phyloP scores from a whole-genome alignment of 2,113 vertebrate species.

The Hippocampus zosterae region DNA sequence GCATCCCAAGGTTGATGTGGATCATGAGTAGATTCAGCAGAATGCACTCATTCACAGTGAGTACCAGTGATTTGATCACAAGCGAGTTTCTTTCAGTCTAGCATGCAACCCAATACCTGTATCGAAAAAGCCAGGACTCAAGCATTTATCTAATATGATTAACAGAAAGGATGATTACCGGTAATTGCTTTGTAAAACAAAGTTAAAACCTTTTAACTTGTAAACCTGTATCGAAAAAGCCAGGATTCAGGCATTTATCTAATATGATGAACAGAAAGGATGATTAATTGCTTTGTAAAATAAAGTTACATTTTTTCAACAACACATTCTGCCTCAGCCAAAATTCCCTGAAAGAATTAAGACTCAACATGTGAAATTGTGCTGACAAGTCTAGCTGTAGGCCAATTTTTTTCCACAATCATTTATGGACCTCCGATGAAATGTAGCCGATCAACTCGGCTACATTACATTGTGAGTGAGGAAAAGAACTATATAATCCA shows the following conservation, averaged over 20 bases:
- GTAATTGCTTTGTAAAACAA: neutral
- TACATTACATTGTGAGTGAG: neutral
- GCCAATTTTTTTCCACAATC: constrained; percentile 2
- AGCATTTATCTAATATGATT: neutral
- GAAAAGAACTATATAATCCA: neutral
- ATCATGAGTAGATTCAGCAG: no score
- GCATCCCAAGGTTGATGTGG: no score
- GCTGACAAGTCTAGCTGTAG: constrained; percentile 8
- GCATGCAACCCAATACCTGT: neutral
- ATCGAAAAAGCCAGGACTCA: neutral
- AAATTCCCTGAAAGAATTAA: no score
- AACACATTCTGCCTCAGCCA: no score
- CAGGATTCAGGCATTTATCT: neutral
- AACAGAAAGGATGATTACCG: neutral
- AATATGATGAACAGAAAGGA: neutral
- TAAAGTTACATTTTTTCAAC: neutral
- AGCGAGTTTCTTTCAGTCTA: neutral
- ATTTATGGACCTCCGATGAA: neutral
- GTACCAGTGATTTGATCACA: neutral
- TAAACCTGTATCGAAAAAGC: neutral
- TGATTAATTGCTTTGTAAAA: neutral
- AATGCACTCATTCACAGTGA: no score
- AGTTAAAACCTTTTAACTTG: no score
- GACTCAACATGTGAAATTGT: neutral
- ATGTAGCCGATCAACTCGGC: constrained; percentile 4